Base-by-base conservation (phyloP, 2,797 vertebrate genomes). In the Pampus argenteus region DNA sequence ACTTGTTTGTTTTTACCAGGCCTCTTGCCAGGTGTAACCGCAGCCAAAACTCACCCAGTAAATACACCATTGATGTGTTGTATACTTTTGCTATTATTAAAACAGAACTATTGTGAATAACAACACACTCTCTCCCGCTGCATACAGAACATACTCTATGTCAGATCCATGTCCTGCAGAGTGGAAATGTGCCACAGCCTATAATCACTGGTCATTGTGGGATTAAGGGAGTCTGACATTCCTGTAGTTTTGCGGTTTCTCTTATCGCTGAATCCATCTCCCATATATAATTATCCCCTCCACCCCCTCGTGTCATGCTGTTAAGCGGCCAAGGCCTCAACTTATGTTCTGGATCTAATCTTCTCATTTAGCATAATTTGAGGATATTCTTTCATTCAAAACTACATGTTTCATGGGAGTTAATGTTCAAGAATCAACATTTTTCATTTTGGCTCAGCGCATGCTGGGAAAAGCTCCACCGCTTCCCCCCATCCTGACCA, bases 231-330 rank as follows among this genome's bases (percentile, higher is more conserved):
- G 56, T 66, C 64, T 61, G 63, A 64, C 86, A 79, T 87, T 82
- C 87, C 82, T 84, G n/a, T 49, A 69, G 55, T 72, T 83, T 74
- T 47, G 59, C 28, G 66, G 60, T 81, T 79, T 70, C 56, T 70
- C 58, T 81, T 89, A 84, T 87, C 56, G 6, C 74, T 54, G 66
- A 76, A 91, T 88, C 88, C 52, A 59, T 89, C 82, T 84, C 60
- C 65, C 52, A 5, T 25, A 22, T 78, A 66, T 71, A 74, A 76
- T 81, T 74, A 71, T 23, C 57, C 49, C 31, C 54, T 28, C 68
- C n/a, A 1, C 47, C n/a, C 54, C 45, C 49, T 3, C 5, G 2
- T 56, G 59, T 66, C 51, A 23, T 15, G 48, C 73, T 59, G 67
- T 67, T 40, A 66, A 52, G n/a, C 10, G 29, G 44, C 56, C 5